Base-by-base conservation (phyloP, 2,113 vertebrate genomes). In the Menura novaehollandiae region DNA sequence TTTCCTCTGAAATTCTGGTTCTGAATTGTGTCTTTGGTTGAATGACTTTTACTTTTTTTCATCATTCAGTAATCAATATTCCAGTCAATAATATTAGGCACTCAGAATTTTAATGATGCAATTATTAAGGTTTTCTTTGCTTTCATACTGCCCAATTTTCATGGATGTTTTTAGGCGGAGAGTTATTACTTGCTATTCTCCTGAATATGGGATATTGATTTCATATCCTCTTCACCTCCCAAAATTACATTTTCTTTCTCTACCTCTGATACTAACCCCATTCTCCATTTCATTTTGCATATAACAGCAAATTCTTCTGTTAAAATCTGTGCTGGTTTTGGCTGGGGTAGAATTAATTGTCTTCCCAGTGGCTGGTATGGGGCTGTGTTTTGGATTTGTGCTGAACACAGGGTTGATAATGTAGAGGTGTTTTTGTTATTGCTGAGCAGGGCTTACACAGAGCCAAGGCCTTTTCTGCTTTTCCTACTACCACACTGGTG, bases 401-500 rank as follows among this genome's bases (percentile, higher is more conserved):
- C 13, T 55, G 39, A 27, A 47, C 14, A 60, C 11, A 11, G 20
- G 7, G 17, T 35, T 60, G 46, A 17, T 22, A 32, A 68, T 5
- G 26, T 1, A 35, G 17, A 32, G 11, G 19, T 47, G 28, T 9
- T 76, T 60, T 35, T 10, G 9, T 27, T 22, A 32, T 35, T 76
- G 14, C 21, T 41, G n/a, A 68, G 39, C n/a, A 41, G 20, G 20
- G 16, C 9, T 60, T 53, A 1, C 39, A 39, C 13, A 26, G 39
- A 83, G 20, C 46, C 71, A 47, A 26, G n/a, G 5, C 9, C 11
- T 62, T 53, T 46, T 5, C 47, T 53, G 14, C 16, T 32, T 35
- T 68, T 3, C 0, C 0, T 75, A 1, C 46, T 47, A 27, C 28
- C 24, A 26, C 0, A 0, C 7, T 55, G 9, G 1, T 26, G 26